Base-by-base conservation (phyloP, 2,113 vertebrate species). In the Lepus americanus region DNA sequence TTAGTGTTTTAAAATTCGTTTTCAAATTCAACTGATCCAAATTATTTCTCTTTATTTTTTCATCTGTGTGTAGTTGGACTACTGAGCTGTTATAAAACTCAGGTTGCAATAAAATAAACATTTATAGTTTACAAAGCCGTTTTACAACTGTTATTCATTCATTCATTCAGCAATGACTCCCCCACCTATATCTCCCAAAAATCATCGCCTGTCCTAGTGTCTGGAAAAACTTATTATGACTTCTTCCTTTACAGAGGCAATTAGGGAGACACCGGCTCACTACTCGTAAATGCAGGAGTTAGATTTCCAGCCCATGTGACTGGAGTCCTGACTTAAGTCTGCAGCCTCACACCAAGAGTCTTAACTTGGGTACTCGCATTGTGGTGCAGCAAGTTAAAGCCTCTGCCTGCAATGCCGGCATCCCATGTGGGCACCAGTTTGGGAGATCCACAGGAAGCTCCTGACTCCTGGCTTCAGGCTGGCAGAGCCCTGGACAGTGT, bases 61-160 rank as follows among this genome's bases (percentile, higher is more conserved):
- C 39, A 83, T 66, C 25, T 78, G 1, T 80, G 5, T 90, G 23
- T 72, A 92, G 73, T 61, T 84, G 53, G 59, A n/a, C 72, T 20
- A 76, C 44, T 90, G 51, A 31, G 66, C 51, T 72, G 55, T 89
- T 66, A 92, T 69, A 94, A 93, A 80, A 69, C 51, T 51, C 74
- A 88, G 20, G 23, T 79, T 83, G 53, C 59, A 92, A 16, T 89
- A 87, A 36, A 87, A 36, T 84, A 93, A 90, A 90, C 14, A 59
- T 66, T 81, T 36, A 5, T 82, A 93, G 74, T 78, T 94, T 95
- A 77, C n/a, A 69, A n/a, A 74, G 70, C 55, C 87, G 23, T 95
- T 95, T 96, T 9, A 90, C 36, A 95, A 59, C 20, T 16, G 14
- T 85, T 39, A 59, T 59, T 59, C 27, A 82, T 89, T 94, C 1